Evolutionary conservation across 2,888 invertebrate species (phyloP).

Genomic region (Cylindroiulus punctatus): DNA sequence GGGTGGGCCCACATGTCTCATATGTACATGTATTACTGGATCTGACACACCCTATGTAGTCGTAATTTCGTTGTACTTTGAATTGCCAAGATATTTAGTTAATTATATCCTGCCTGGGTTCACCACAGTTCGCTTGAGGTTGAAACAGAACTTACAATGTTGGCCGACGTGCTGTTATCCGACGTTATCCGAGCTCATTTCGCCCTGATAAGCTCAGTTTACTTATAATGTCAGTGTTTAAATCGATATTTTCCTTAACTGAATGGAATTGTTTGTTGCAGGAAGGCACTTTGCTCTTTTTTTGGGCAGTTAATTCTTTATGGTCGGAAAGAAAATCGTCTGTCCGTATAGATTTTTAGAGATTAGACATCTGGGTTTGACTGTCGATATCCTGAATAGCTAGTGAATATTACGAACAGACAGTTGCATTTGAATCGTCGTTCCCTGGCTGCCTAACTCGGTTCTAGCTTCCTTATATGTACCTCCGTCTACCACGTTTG

Average conservation of each 20-base stretch:
- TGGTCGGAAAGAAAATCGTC: conserved; percentile 35
- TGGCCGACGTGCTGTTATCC: not conserved
- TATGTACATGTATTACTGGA: no score
- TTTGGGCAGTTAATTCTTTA: conserved; percentile 24
- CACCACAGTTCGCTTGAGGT: no score
- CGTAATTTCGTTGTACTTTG: no score
- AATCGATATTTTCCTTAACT: conserved; percentile 38
- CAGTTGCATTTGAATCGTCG: not conserved
- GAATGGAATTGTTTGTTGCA: conserved; percentile 28
- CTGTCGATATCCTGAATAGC: conserved; percentile 17
- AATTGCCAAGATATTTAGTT: no score
- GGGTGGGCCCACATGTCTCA: no score
- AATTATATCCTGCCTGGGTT: no score
- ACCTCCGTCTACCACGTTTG: not conserved
- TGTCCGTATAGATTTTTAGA: conserved; percentile 30
- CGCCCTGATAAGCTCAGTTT: conserved; percentile 27
- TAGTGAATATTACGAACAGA: not conserved
- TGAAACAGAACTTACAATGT: not conserved
- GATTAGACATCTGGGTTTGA: conserved; percentile 45
- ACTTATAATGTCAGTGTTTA: conserved; percentile 16
- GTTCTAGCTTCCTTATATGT: no score
- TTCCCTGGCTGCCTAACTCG: not conserved
- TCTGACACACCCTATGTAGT: no score
- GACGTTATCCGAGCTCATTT: conserved; percentile 13
- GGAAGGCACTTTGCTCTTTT: conserved; percentile 39